Conservation (phyloP, 2,797 vertebrate species). For the Lophotriccus pileatus region DNA sequence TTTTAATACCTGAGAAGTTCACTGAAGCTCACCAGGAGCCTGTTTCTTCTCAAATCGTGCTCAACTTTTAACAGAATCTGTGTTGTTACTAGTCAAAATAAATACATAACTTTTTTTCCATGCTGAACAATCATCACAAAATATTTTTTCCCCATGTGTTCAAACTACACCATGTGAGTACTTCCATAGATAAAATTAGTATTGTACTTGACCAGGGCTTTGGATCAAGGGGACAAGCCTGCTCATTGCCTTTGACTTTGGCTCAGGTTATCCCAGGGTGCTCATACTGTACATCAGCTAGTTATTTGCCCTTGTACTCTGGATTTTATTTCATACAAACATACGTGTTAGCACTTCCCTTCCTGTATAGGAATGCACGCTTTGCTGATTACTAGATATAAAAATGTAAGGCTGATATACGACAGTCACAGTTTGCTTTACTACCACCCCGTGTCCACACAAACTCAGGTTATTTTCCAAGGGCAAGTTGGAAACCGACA, state of each 20-base stretch:
- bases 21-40: not conserved
- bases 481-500: constrained; percentile 8
- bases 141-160: not conserved
- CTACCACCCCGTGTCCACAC: not conserved
- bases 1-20: not conserved
- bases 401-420: constrained; percentile 6
- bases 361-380: not conserved
- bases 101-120: fast-evolving
- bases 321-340: not conserved
- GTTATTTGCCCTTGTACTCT: not conserved
- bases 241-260: not conserved
- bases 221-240: not conserved
- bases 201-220: not conserved
- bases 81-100: not conserved
- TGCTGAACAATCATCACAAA: not conserved
- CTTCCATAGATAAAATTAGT: not conserved
- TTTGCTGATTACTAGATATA: not conserved
- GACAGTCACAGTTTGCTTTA: not conserved
- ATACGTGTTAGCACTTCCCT: not conserved
- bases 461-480: constrained; percentile 30
- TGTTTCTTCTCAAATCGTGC: not conserved
- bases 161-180: not conserved
- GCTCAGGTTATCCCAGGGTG: not conserved
- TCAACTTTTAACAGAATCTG: not conserved
- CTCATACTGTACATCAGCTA: not conserved